Evolutionary conservation across 2,888 invertebrate genomes (phyloP).

Genomic region (Perizoma flavofasciatum): DNA sequence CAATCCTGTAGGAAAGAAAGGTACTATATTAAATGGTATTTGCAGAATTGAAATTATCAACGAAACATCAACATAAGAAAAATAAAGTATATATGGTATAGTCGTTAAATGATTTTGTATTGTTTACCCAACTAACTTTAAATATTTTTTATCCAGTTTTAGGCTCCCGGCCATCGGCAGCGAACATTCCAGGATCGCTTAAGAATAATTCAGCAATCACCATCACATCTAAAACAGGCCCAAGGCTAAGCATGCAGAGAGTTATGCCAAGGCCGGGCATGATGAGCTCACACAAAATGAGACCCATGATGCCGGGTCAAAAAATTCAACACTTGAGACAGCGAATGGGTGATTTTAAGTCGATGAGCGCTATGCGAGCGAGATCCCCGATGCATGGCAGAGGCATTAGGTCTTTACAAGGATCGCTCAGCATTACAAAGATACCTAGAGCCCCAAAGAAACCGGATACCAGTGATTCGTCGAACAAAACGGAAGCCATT

Average conservation of each 20-base stretch:
- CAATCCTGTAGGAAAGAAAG: constrained; percentile 72
- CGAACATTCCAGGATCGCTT: constrained; percentile 76
- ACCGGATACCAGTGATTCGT: constrained; percentile 45
- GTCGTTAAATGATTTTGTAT: too few relatives aligned
- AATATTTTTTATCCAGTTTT: constrained; percentile 54
- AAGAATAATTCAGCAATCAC: constrained; percentile 86
- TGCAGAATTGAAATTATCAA: not conserved
- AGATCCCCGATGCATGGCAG: constrained; percentile 61
- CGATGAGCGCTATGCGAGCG: constrained; percentile 62
- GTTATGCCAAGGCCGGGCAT: constrained; percentile 64
- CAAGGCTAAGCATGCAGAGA: constrained; percentile 67
- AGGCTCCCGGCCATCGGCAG: constrained; percentile 63
- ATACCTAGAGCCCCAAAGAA: constrained; percentile 64
- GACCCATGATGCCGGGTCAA: constrained; percentile 70
- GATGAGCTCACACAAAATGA: constrained; percentile 64
- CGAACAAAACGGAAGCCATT: constrained; percentile 54
- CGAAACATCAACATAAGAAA: too few relatives aligned
- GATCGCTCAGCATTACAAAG: constrained; percentile 77
- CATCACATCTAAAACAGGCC: constrained; percentile 79
- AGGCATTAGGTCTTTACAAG: constrained; percentile 67
- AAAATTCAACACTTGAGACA: constrained; percentile 72
- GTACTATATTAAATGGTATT: constrained; percentile 45
- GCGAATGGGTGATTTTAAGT: constrained; percentile 65
- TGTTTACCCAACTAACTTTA: too few relatives aligned
- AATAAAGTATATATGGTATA: too few relatives aligned